Evolutionary conservation across 2,888 invertebrate genomes (phyloP).

Genomic region (Andrena bicolor): DNA sequence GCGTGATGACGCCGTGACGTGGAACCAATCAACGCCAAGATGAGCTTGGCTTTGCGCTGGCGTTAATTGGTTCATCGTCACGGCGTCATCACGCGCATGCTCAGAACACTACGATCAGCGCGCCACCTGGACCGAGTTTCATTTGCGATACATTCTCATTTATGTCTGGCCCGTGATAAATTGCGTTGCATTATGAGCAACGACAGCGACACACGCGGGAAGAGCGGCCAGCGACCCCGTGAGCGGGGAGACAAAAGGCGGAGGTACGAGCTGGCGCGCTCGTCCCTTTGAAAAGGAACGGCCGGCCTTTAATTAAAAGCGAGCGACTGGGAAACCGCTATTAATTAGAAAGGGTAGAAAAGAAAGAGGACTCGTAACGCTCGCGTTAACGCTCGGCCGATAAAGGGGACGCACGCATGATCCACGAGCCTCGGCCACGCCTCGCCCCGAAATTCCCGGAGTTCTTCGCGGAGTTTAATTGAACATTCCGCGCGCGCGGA

Average conservation of each 20-base stretch:
- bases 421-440: conserved; percentile 56
- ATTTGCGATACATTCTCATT: too few species aligned
- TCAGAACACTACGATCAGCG: too few species aligned
- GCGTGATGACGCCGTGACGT: too few species aligned
- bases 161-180: neutral
- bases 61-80: too few species aligned
- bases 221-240: neutral
- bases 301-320: conserved; percentile 21
- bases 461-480: conserved; percentile 69
- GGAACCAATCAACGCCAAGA: too few species aligned
- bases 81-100: too few species aligned
- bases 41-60: too few species aligned
- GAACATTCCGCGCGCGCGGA: conserved; percentile 68
- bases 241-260: neutral
- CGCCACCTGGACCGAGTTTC: too few species aligned
- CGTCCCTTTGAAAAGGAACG: neutral
- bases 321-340: neutral
- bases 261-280: neutral
- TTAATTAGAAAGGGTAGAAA: neutral
- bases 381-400: conserved; percentile 16
- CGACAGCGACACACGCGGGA: neutral
- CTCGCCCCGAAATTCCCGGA: conserved; percentile 55
- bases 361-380: conserved; percentile 11
- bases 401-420: conserved; percentile 49
- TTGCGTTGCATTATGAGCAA: neutral